Evolutionary conservation across 2,113 vertebrate genomes (phyloP).

Genomic region (Henicopernis longicauda): DNA sequence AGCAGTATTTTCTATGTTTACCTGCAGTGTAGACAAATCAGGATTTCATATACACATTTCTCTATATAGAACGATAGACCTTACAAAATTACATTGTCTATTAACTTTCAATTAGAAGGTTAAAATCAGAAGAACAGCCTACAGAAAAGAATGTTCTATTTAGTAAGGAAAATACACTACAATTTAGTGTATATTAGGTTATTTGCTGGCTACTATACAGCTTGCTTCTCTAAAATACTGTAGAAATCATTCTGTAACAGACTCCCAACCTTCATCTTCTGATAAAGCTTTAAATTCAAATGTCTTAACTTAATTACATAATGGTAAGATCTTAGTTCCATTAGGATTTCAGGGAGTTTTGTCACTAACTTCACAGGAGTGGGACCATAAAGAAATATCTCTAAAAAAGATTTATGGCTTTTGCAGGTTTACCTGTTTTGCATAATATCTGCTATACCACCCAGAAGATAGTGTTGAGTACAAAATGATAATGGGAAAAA

Average conservation of each 20-base stretch:
- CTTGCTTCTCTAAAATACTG: neutral
- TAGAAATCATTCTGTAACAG: neutral
- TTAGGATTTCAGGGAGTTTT: neutral
- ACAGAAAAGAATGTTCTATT: neutral
- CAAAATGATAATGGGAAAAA: neutral
- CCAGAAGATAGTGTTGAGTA: neutral
- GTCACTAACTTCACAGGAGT: neutral
- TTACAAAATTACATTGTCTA: slow-evolving; percentile 12
- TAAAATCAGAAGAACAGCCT: neutral
- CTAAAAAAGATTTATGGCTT: neutral
- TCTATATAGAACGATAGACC: neutral
- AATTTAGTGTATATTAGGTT: neutral
- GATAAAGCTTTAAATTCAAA: neutral
- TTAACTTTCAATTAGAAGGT: slow-evolving; percentile 14
- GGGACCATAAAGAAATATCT: neutral
- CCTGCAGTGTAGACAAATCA: slow-evolving; percentile 62
- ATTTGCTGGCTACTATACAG: neutral
- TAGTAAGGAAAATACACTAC: neutral
- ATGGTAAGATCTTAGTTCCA: neutral
- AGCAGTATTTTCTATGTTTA: slow-evolving; percentile 57
- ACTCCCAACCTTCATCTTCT: neutral
- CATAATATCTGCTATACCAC: neutral
- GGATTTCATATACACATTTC: slow-evolving; percentile 39
- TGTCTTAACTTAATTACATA: neutral
- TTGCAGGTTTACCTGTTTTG: neutral